Base-by-base conservation (phyloP, 2,888 invertebrate species). In the Ormyrus pomaceus region DNA sequence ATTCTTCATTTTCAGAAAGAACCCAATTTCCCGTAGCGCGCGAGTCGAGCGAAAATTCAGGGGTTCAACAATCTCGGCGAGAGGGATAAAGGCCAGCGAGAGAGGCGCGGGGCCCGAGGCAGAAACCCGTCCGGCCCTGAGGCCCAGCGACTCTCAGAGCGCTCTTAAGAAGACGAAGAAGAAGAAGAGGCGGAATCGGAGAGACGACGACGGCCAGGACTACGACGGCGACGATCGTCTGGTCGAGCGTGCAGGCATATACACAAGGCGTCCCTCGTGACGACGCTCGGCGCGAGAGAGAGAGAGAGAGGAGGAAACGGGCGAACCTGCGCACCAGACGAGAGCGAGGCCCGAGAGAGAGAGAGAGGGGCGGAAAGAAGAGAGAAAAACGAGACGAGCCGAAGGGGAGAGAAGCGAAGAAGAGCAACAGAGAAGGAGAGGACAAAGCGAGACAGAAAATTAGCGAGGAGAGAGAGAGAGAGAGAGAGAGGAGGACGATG, bases 181-280 rank as follows among this genome's bases (percentile, higher is more conserved):
- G 48, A 58, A 9, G 65, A 65, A 6, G 34, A 10, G 5, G 5
- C 58, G 59, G 11, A n/a, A 13, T 19, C 58, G 48, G 48, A n/a
- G 65, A 34, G 34, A 34, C 34, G 34, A 6, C 62, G 62, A 56
- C 10, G 46, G 59, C 6, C 45, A 34, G 34, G 34, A 34, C 34
- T 3, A 3, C 34, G 34, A 34, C 51, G 59, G 51, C 48, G 46
- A 55, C 85, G 84, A 86, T 84, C 86, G 88, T 87, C 87, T 87
- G 86, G 88, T 86, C 86, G 86, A 87, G 83, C 83, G 84, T 85
- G 83, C 84, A 83, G 81, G 59, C 55, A 73, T 34, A 34, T 3
- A 3, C 55, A 68, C 45, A 13, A 50, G 51, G 34, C 51, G 61
- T 34, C 72, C 77, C 77, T 71, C 72, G 76, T 48, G 34, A 34